Percentiles rank a stretch among this genome's conserved stretches.
phyloP scores from a whole-genome alignment of 2,888 invertebrate species.

The Galerucella nymphaeae region DNA sequence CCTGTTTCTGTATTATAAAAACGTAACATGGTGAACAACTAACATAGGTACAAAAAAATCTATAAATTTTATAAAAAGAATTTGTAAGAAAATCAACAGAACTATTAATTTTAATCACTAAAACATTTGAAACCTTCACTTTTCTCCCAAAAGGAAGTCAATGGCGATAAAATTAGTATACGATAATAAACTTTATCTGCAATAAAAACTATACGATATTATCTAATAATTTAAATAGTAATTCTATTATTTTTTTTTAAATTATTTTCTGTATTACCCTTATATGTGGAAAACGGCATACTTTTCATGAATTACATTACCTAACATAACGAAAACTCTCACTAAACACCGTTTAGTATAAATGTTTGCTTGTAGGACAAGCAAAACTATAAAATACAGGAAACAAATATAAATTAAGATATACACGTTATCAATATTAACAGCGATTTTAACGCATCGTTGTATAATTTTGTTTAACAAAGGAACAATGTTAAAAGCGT shows the following conservation, averaged over 20 bases:
- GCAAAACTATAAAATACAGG: conserved; percentile 13
- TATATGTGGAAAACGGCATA: no score
- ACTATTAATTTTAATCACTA: neutral
- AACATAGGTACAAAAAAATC: neutral
- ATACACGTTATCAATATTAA: conserved; percentile 6
- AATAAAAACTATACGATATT: neutral
- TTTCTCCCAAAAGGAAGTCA: neutral
- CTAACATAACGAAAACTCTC: neutral
- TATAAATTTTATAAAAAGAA: neutral
- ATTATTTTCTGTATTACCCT: no score
- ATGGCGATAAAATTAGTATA: neutral
- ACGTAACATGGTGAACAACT: neutral
- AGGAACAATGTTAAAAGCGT: neutral
- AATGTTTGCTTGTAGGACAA: neutral
- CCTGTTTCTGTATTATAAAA: conserved; percentile 5
- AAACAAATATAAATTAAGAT: neutral
- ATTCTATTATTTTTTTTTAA: no score
- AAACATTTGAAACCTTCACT: neutral
- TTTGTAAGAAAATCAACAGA: neutral
- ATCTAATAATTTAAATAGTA: neutral
- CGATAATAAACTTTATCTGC: neutral
- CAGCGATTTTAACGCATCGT: conserved; percentile 1
- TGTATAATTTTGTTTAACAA: neutral
- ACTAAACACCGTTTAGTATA: neutral
- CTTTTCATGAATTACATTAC: no score